These are phyloP conservation scores for Falco rusticolus DNA, from an alignment of 2,797 vertebrate species.

Conservation along the genomic window DNA sequence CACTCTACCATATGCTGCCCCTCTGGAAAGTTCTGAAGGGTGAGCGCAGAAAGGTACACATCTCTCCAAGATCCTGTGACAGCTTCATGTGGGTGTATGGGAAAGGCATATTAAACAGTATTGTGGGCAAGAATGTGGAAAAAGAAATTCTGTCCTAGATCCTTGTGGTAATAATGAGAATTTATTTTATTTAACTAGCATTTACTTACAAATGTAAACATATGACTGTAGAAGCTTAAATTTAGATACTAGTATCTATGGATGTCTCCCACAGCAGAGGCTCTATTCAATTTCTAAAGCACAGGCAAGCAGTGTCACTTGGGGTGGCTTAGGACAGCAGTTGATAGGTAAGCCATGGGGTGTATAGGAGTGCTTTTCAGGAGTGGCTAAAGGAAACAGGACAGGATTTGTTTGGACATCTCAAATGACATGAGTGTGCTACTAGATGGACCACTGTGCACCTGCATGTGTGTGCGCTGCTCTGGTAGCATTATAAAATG, in stretches of 20 bases:
- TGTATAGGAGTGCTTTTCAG: neutral
- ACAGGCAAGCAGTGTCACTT: neutral
- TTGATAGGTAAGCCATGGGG: neutral
- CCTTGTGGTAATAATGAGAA: neutral
- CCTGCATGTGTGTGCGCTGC: neutral
- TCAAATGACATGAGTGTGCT: neutral
- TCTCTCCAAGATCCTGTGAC: neutral
- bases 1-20: neutral
- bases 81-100: neutral
- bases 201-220: neutral
- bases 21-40: neutral
- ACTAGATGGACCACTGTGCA: neutral
- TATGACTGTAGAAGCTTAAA: neutral
- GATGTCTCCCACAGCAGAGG: neutral
- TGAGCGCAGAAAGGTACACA: neutral
- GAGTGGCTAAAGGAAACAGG: neutral
- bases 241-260: neutral
- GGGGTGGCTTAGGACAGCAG: neutral
- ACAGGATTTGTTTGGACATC: neutral
- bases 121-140: neutral
- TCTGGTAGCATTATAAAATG: neutral
- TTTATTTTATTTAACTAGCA: neutral
- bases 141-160: neutral
- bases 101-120: neutral
- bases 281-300: neutral